Percentiles rank a stretch among this genome's conserved stretches.
phyloP scores from a whole-genome alignment of 1,140 invertebrate genomes.

The Argopecten irradians region DNA sequence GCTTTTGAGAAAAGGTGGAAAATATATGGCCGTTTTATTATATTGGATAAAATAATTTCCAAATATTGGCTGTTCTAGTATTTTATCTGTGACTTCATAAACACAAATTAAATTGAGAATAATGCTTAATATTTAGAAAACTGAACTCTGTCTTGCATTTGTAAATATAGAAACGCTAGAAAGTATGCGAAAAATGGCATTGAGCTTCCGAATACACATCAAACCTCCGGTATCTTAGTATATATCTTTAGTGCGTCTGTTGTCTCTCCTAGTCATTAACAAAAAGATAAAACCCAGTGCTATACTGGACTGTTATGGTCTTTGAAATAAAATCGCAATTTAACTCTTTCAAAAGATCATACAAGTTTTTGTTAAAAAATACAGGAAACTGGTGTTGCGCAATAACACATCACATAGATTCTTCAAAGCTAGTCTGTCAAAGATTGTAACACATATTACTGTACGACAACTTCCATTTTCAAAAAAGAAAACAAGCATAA shows the following conservation, averaged over 20 bases:
- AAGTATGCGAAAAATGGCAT: neutral
- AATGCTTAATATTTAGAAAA: no score
- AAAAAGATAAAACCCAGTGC: neutral
- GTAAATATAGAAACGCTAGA: neutral
- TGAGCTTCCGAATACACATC: neutral
- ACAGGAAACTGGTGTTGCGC: neutral
- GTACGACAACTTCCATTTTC: neutral
- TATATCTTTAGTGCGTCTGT: neutral
- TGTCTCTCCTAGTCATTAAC: neutral
- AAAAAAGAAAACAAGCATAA: constrained; percentile 10
- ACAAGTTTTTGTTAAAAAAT: neutral
- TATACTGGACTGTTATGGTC: neutral
- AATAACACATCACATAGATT: neutral
- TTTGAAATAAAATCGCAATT: constrained; percentile 11
- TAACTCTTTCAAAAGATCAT: constrained; percentile 6
- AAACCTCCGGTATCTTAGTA: neutral
- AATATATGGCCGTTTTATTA: no score
- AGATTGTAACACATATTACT: neutral
- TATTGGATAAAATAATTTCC: no score
- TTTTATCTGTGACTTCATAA: no score
- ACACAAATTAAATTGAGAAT: no score
- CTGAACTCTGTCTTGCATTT: no score
- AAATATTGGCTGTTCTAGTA: no score
- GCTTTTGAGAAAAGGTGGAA: no score
- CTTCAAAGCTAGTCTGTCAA: neutral